phyloP scores from a whole-genome alignment of 2,797 vertebrate species.

The Takifugu ocellatus region DNA sequence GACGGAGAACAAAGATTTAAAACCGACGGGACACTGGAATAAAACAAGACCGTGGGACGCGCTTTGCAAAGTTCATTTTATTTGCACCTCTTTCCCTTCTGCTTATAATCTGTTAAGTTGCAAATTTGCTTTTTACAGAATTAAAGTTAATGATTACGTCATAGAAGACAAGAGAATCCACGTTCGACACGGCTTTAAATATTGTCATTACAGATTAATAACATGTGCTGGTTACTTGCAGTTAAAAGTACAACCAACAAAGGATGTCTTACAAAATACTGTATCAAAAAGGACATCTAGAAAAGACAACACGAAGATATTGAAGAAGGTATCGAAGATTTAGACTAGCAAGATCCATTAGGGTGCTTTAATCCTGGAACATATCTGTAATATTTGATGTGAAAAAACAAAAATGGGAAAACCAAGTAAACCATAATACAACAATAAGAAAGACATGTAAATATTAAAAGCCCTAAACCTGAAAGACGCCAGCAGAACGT shows the following conservation, averaged over 20 bases:
- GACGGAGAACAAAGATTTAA: background rate
- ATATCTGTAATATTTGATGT: too few species aligned
- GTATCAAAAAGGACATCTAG: conserved; percentile 9
- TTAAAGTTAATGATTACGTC: conserved; percentile 34
- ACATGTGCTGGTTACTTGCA: conserved; percentile 6
- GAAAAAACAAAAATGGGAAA: too few species aligned
- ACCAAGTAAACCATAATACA: too few species aligned
- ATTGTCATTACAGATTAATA: conserved; percentile 40
- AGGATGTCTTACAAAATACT: conserved; percentile 12
- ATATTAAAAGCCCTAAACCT: conserved; percentile 29
- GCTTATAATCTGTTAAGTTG: background rate
- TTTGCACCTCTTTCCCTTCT: conserved; percentile 4
- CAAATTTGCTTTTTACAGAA: conserved; percentile 20
- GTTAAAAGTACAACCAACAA: conserved; percentile 33
- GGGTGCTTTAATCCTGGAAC: conserved; percentile 8
- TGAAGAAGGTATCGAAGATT: background rate
- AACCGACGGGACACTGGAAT: background rate
- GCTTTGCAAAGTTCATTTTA: background rate
- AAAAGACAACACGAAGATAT: background rate
- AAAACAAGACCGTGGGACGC: background rate
- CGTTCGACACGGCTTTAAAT: conserved; percentile 37
- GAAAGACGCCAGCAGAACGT: background rate
- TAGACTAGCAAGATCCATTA: background rate
- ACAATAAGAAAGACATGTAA: background rate
- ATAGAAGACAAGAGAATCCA: conserved; percentile 22